These are phyloP conservation scores for Drosophila persimilis DNA, from an alignment of 1,140 invertebrate species.

Conservation along the genomic window DNA sequence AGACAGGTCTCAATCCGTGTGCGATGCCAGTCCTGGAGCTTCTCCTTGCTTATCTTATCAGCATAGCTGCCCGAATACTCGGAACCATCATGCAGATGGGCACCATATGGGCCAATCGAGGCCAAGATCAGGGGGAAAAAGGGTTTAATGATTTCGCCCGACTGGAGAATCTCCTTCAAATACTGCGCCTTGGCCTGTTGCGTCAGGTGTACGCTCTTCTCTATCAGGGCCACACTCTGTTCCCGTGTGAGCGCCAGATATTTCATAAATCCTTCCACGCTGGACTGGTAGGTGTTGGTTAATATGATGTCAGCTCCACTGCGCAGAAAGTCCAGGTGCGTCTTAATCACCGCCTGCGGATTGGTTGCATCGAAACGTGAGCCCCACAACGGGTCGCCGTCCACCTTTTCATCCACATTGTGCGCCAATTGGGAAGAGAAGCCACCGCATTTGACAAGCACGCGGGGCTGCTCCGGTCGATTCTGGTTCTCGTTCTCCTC, in stretches of 20 bases:
- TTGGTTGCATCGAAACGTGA: constrained; percentile 89
- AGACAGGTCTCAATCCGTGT: constrained; percentile 90
- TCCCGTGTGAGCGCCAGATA: constrained; percentile 86
- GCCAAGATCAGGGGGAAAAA: constrained; percentile 87
- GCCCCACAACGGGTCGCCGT: constrained; percentile 92
- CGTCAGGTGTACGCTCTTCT: constrained; percentile 88
- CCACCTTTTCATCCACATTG: constrained; percentile 87
- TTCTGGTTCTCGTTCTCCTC: constrained; percentile 8
- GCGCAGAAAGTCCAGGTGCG: constrained; percentile 90
- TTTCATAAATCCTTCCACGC: constrained; percentile 89
- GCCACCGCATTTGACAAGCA: constrained; percentile 90
- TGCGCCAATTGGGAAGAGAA: constrained; percentile 90
- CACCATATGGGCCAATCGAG: constrained; percentile 95
- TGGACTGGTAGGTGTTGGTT: constrained; percentile 95
- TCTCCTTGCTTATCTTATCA: constrained; percentile 86
- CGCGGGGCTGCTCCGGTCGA: not conserved
- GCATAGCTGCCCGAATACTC: constrained; percentile 95
- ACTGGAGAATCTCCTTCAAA: constrained; percentile 35
- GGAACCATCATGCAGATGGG: constrained; percentile 92
- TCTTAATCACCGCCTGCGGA: constrained; percentile 88
- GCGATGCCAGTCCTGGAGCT: constrained; percentile 91
- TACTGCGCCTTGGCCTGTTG: constrained; percentile 61
- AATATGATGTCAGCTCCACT: constrained; percentile 93
- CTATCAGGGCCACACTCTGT: constrained; percentile 88
- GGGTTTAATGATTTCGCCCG: constrained; percentile 10